Percentiles rank a stretch among this genome's conserved stretches.
phyloP scores from a whole-genome alignment of 2,113 vertebrate genomes.

The Nyctibius bracteatus region DNA sequence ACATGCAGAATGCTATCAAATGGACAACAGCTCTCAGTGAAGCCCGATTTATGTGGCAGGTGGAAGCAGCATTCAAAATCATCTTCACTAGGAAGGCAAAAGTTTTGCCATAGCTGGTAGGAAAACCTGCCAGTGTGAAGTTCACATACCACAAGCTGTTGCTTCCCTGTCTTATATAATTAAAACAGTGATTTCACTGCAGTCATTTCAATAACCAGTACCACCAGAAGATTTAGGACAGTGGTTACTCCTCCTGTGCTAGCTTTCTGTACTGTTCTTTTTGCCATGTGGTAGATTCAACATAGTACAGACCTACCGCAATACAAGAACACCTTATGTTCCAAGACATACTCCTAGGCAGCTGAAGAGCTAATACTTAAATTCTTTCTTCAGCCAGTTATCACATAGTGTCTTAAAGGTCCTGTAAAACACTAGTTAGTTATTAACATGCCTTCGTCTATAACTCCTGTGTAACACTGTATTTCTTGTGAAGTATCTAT shows the following conservation, averaged over 20 bases:
- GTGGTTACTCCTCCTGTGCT: not conserved
- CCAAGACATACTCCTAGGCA: not conserved
- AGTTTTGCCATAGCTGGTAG: not conserved
- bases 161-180: not conserved
- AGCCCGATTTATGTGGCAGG: not conserved
- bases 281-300: not conserved
- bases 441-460: not conserved
- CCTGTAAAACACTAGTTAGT: not conserved
- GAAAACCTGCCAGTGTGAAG: not conserved
- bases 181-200: not conserved
- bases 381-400: not conserved
- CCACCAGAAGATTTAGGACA: not conserved
- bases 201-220: not conserved
- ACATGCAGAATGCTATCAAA: not conserved
- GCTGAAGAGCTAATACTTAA: not conserved
- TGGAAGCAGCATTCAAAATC: not conserved
- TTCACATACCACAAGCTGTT: not conserved
- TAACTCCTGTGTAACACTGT: not conserved
- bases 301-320: accelerated
- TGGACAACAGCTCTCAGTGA: not conserved
- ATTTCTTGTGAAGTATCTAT: not conserved
- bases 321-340: not conserved
- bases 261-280: not conserved
- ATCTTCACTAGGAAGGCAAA: not conserved
- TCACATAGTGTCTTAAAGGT: not conserved